Conservation (phyloP, 2,797 vertebrate species). For the Pristis pectinata region DNA sequence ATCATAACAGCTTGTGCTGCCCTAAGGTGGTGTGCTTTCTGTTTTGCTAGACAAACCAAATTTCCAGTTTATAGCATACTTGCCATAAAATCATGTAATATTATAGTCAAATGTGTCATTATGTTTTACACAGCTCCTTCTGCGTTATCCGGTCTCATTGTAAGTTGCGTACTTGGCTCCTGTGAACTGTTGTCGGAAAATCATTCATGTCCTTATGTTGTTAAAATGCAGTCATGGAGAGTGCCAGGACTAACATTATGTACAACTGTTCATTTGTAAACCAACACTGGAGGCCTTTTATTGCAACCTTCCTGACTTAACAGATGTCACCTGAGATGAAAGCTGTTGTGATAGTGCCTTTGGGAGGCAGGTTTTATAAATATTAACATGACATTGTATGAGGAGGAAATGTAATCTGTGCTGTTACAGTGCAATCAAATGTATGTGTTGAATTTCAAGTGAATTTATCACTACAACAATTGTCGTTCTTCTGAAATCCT, state of each 20-base stretch:
- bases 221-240: not conserved
- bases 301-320: not conserved
- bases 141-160: not conserved
- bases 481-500: not conserved
- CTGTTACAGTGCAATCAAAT: not conserved
- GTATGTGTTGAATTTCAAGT: not conserved
- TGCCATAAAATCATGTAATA: not conserved
- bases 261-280: not conserved
- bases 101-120: not conserved
- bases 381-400: not conserved
- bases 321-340: constrained; percentile 23
- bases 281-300: constrained; percentile 22
- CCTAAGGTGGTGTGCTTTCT: not conserved
- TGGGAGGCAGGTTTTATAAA: constrained; percentile 13
- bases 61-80: not conserved
- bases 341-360: not conserved
- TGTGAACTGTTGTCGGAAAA: not conserved
- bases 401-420: not conserved
- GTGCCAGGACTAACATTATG: constrained; percentile 10
- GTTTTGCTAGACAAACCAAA: not conserved
- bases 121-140: not conserved
- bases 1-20: not conserved
- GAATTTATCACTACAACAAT: not conserved
- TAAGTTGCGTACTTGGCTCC: not conserved
- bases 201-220: not conserved